Conservation (phyloP, 2,113 vertebrate genomes). For the Tor tambroides region DNA sequence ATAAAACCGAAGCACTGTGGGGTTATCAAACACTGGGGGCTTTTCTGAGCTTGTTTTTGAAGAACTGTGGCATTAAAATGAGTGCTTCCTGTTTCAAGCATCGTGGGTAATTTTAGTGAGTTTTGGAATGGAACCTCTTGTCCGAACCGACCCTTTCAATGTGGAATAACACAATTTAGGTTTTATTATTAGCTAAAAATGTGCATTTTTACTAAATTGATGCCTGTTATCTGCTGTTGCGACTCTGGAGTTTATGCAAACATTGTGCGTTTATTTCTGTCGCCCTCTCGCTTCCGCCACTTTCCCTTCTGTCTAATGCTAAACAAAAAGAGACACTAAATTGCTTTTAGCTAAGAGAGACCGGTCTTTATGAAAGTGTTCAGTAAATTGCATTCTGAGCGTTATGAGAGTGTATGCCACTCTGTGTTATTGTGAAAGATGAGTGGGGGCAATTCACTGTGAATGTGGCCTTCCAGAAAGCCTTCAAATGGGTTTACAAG, state of each 20-base stretch:
- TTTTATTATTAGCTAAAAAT: slow-evolving; percentile 11
- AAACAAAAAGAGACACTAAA: slow-evolving; percentile 59
- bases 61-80: background rate
- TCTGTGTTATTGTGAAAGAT: slow-evolving; percentile 53
- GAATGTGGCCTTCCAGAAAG: slow-evolving; percentile 51
- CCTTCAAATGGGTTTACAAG: slow-evolving; percentile 53
- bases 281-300: slow-evolving; percentile 32
- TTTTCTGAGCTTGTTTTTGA: background rate
- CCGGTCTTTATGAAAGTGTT: slow-evolving; percentile 54
- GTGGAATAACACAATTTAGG: background rate
- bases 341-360: slow-evolving; percentile 58
- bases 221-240: slow-evolving; percentile 8
- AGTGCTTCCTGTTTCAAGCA: background rate
- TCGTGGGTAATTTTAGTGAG: background rate
- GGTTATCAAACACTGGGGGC: background rate
- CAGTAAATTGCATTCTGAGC: slow-evolving; percentile 55
- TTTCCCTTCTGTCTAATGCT: slow-evolving; percentile 34
- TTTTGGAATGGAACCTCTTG: background rate
- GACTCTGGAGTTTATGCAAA: slow-evolving; percentile 14
- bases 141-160: background rate
- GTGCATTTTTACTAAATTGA: slow-evolving; percentile 5
- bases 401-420: slow-evolving; percentile 55
- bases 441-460: slow-evolving; percentile 52
- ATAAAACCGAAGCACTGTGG: slow-evolving; percentile 36
- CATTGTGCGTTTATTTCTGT: slow-evolving; percentile 36